These are phyloP conservation scores for Cephus nigrinus DNA, from an alignment of 2,888 invertebrate species.

Conservation along the genomic window DNA sequence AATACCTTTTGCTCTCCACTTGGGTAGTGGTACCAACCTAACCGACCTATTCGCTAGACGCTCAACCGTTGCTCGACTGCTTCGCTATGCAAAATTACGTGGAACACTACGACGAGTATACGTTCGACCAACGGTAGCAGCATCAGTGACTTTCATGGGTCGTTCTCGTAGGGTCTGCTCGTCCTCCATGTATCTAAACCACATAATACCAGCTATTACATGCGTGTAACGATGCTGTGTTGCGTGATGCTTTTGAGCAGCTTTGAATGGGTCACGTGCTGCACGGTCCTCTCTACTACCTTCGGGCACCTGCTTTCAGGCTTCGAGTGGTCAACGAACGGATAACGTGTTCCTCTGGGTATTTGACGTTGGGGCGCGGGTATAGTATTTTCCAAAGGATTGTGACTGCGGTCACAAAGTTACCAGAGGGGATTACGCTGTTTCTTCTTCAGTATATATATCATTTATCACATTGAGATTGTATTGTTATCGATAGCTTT, in stretches of 20 bases:
- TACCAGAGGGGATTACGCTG: not conserved
- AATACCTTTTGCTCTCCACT: not conserved
- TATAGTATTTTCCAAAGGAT: not conserved
- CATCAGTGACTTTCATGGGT: not conserved
- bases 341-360: not conserved
- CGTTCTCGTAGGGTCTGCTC: not conserved
- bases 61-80: not conserved
- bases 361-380: not conserved
- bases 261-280: not conserved
- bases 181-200: not conserved
- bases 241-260: conserved; percentile 4
- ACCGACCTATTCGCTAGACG: not conserved
- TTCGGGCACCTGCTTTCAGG: not conserved
- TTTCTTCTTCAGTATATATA: not conserved
- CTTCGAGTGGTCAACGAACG: conserved; percentile 5
- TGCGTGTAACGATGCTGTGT: not conserved
- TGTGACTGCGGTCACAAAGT: not conserved
- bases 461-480: not conserved
- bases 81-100: not conserved
- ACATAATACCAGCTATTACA: conserved; percentile 3
- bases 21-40: not conserved
- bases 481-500: not conserved
- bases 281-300: not conserved
- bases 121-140: not conserved
- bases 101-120: not conserved